Conservation (phyloP, 2,113 vertebrate species). For the Petaurus breviceps region DNA sequence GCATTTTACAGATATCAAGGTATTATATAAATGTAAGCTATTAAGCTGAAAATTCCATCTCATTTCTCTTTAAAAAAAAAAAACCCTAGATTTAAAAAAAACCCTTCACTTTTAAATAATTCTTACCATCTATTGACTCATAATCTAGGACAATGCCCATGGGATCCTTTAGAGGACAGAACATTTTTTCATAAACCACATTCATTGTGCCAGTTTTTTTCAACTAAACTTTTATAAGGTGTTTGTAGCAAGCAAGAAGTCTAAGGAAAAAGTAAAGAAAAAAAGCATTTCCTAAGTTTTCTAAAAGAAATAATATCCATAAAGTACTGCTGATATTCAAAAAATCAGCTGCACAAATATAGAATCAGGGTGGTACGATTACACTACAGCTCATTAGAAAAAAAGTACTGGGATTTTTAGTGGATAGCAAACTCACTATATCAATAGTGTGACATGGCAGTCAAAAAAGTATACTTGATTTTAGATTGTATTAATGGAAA, state of each 20-base stretch:
- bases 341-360: neutral
- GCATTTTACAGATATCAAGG: conserved; percentile 8
- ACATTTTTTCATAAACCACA: neutral
- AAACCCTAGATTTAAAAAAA: conserved; percentile 11
- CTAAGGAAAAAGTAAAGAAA: conserved; percentile 17
- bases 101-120: conserved; percentile 15
- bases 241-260: conserved; percentile 34
- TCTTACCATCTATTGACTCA: conserved; percentile 1
- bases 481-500: neutral
- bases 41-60: conserved; percentile 2
- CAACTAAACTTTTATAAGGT: conserved; percentile 7
- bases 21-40: conserved; percentile 8
- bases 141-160: conserved; percentile 8
- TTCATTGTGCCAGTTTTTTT: neutral
- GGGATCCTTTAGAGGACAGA: conserved; percentile 15
- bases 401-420: neutral
- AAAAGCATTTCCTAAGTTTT: neutral
- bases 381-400: neutral
- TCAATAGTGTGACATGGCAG: neutral
- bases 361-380: neutral
- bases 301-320: neutral
- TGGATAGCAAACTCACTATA: neutral
- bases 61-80: conserved; percentile 32
- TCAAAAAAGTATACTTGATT: neutral
- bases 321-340: neutral